phyloP scores from a whole-genome alignment of 2,888 invertebrate species.

The Orchesella flavescens region DNA sequence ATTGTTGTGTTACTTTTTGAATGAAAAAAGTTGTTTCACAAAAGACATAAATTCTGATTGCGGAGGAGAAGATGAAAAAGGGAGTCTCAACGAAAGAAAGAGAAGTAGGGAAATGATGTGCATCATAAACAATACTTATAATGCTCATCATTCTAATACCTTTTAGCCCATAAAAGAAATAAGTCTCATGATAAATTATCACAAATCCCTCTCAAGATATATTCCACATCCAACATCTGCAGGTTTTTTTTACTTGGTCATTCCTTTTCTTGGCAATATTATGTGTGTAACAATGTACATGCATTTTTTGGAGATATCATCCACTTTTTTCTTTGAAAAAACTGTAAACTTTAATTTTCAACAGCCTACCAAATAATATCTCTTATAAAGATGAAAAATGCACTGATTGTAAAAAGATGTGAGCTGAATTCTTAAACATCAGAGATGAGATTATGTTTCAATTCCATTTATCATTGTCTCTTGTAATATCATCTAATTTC shows the following conservation, averaged over 20 bases:
- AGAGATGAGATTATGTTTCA: background rate
- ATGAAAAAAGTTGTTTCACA: too few relatives aligned
- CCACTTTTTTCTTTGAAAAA: background rate
- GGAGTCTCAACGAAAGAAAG: too few relatives aligned
- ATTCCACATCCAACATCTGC: background rate
- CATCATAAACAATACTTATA: slow-evolving; percentile 17
- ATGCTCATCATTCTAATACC: background rate
- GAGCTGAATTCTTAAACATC: background rate
- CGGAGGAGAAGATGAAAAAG: too few relatives aligned
- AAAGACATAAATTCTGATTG: too few relatives aligned
- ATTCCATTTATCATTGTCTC: background rate
- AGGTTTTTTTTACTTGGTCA: background rate
- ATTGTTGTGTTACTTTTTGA: too few relatives aligned
- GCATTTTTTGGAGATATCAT: background rate
- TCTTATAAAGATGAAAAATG: background rate
- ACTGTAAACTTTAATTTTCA: background rate
- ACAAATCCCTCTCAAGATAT: background rate
- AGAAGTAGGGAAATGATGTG: background rate
- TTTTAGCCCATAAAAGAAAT: slow-evolving; percentile 31
- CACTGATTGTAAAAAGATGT: background rate
- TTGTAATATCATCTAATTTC: too few relatives aligned
- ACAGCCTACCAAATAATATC: too few relatives aligned
- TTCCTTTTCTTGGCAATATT: background rate
- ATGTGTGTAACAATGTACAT: background rate
- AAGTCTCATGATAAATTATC: slow-evolving; percentile 27